Evolutionary conservation across 2,888 invertebrate species (phyloP), one percentile per base, ranked within the genome.

Genomic region (Oscheius myriophilus): DNA sequence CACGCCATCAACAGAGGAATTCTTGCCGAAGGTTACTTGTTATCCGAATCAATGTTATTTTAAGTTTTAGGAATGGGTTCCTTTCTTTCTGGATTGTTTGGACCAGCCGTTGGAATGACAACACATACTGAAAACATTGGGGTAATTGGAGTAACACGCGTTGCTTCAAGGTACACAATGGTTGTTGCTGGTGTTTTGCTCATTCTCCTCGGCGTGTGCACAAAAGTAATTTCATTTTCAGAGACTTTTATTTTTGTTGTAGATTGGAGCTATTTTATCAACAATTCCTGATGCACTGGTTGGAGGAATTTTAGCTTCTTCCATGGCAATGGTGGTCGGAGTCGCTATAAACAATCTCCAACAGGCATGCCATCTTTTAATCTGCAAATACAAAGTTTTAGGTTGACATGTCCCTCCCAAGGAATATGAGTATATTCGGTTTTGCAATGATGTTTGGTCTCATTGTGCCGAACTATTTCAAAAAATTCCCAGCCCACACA

Each of bases 71-170:
- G 83, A 51, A 18, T 83, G 16, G 85, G 85, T n/a, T 93, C 93
- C 0, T 89, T 93, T 67, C 87, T 94, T 52, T 93, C 93, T 0
- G 94, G 93, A 0, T 89, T 93, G 4, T 92, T 93, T 91, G 94
- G 94, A 11, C 91, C 92, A 39, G 93, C 93, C 0, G 93, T 93
- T 83, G 93, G 93, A 0, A 93, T 93, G 55, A 94, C 93, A 79
- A 93, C 93, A 2, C 94, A 94, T 85, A 93, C 93, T 61, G 93
- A 93, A 87, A 94, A 94, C 87, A 93, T 94, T 51, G 94, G 93
- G 0, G 93, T 93, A 1, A 93, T 94, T 75, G 93, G 93, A 42
- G 92, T 93, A 1, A 93, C 93, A 1, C 92, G 92, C 89, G 92
- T 88, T 9, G 89, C 88, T n/a, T 88, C 88, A 67, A 79, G 89